Conservation (phyloP, 2,113 vertebrate genomes). For the Ochotona curzoniae region DNA sequence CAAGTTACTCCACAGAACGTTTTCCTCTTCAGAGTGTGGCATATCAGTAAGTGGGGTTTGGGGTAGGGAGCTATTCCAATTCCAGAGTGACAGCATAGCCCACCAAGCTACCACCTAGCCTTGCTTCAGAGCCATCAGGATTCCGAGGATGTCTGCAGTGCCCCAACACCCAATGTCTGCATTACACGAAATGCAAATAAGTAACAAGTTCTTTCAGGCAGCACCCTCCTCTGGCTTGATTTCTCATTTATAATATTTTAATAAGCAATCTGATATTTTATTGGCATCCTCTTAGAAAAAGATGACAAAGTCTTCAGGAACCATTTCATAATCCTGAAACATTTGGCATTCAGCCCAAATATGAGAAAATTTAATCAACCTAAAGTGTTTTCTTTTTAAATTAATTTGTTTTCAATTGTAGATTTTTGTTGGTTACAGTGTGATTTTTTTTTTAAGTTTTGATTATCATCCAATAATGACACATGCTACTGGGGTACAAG, state of each 20-base stretch:
- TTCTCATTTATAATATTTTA: constrained; percentile 78
- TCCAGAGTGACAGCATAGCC: neutral
- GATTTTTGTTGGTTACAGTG: too few species aligned
- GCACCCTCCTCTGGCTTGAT: neutral
- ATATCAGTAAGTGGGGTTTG: neutral
- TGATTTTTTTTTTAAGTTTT: too few species aligned
- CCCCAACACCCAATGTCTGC: neutral
- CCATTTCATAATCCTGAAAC: constrained; percentile 59
- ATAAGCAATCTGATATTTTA: constrained; percentile 87
- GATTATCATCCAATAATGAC: too few species aligned
- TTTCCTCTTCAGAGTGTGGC: neutral
- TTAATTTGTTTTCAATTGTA: too few species aligned
- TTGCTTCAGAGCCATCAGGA: neutral
- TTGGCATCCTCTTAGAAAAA: constrained; percentile 82
- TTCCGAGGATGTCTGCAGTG: neutral
- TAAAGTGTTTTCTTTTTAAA: constrained; percentile 55
- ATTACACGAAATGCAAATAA: neutral
- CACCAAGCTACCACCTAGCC: fast-evolving
- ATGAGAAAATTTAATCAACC: constrained; percentile 65
- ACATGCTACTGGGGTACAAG: too few species aligned
- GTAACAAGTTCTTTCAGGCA: neutral
- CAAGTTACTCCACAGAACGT: neutral
- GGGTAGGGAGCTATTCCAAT: neutral
- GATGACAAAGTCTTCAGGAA: constrained; percentile 72
- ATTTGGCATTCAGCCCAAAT: constrained; percentile 48